Base-by-base conservation (phyloP, 2,797 vertebrate genomes). In the Premnoplex brunnescens region DNA sequence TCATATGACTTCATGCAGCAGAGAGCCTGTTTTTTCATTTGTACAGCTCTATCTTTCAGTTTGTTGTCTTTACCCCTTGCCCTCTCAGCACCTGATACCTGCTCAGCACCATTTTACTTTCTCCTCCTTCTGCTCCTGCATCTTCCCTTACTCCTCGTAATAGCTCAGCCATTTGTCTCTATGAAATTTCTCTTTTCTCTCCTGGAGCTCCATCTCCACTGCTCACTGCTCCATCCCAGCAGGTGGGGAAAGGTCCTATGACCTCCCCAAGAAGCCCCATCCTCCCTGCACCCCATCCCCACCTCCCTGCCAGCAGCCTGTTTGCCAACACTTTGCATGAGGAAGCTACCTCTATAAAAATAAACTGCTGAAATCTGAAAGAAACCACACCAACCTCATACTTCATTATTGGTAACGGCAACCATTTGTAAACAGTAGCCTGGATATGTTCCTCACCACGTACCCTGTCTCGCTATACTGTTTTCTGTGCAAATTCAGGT, bases 261-360 rank as follows among this genome's bases (percentile, higher is more conserved):
- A 16, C 59, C 36, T 80, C 64, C 18, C 8, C 9, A 32, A 73
- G 41, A 66, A 51, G 14, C 36, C 39, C 22, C 0, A 0, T 34
- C 41, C 34, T 20, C 23, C 30, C 15, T 6, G 11, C 59, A 46
- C 44, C 20, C 46, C 20, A 21, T 62, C 39, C 28, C 10, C 2
- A 0, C 30, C 44, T 76, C 28, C 36, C 37, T 52, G 39, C 64
- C 89, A 84, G 86, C 55, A 88, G 37, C 20, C 27, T 64, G 41
- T 84, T 93, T 87, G 74, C 91, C 94, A 89, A 64, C 60, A 81
- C 86, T 95, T 95, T 84, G 89, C 89, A 95, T 27, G 12, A 92
- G 86, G 94, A 93, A 93, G 74, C 89, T 41, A 46, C 41, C 51
- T 85, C 64, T 93, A 48, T 93, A 95, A 95, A 95, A 95, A 93